Conservation (phyloP, 2,797 vertebrate species). For the Parauchenoglanis punctatus region DNA sequence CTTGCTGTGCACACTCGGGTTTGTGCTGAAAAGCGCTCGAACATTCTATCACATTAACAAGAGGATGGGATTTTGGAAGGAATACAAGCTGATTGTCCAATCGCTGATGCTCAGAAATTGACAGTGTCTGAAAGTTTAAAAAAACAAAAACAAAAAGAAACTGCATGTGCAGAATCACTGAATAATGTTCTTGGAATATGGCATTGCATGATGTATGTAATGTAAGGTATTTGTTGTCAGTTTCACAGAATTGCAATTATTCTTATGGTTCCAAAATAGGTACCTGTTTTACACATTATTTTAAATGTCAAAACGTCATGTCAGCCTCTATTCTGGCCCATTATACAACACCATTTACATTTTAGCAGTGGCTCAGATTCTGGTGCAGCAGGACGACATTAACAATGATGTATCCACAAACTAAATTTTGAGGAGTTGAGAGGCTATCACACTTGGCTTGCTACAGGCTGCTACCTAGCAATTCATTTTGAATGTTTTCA, state of each 20-base stretch:
- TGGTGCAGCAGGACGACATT: not conserved
- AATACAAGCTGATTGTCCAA: slow-evolving; percentile 12
- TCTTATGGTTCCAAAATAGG: not conserved
- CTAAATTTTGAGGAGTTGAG: not conserved
- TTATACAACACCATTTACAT: not conserved
- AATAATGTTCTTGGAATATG: not conserved
- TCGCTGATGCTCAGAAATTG: not conserved
- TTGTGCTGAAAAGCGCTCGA: slow-evolving; percentile 6
- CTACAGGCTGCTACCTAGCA: not conserved
- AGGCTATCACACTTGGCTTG: not conserved
- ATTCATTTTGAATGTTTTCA: not conserved
- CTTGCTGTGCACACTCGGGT: not conserved
- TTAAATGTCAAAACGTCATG: not conserved
- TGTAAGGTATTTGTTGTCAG: not conserved
- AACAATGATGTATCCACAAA: not conserved
- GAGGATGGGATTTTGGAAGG: not conserved
- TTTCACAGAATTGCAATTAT: not conserved
- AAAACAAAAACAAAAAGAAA: not conserved
- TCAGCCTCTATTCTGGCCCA: not conserved
- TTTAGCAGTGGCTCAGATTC: not conserved
- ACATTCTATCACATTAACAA: not conserved
- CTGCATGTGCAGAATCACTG: not conserved
- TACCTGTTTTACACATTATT: not conserved
- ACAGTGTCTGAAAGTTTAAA: not conserved
- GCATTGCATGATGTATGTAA: not conserved